A percentile compares a stretch with the other conserved stretches of the same genome.
These are phyloP conservation scores for Melanitta fusca DNA, from an alignment of 2,797 vertebrate genomes.

Conservation along the genomic window DNA sequence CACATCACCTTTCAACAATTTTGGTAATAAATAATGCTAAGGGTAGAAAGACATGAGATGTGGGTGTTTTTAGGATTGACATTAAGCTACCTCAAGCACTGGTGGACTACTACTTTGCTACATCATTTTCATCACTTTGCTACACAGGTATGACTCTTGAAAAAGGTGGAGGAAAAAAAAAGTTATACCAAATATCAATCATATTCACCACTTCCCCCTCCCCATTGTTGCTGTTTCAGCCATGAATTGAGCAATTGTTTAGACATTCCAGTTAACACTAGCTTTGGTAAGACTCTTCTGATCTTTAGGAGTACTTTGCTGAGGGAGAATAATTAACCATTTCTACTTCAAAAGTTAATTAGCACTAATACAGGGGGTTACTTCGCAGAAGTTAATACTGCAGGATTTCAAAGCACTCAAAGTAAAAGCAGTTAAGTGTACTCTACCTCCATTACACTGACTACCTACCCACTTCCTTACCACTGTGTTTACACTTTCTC, in stretches of 20 bases:
- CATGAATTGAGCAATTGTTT: neutral
- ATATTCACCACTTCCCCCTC: neutral
- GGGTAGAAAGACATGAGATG: neutral
- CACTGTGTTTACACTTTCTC: constrained; percentile 44
- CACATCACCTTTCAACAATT: neutral
- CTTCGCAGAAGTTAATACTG: neutral
- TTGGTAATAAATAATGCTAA: neutral
- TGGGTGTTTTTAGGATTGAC: neutral
- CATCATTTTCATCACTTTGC: neutral
- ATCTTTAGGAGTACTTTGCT: neutral
- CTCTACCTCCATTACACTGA: neutral
- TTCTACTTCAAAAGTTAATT: neutral
- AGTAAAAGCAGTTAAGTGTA: neutral
- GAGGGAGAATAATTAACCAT: neutral
- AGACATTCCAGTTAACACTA: neutral
- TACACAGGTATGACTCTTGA: neutral
- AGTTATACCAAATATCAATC: neutral
- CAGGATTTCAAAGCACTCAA: neutral
- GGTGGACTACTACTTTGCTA: neutral
- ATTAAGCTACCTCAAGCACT: neutral
- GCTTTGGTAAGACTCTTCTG: neutral
- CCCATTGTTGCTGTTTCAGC: neutral
- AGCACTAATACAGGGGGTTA: neutral
- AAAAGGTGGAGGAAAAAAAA: neutral
- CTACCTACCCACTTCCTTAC: neutral